phyloP scores from a whole-genome alignment of 2,113 vertebrate species.

The Vanacampus margaritifer region DNA sequence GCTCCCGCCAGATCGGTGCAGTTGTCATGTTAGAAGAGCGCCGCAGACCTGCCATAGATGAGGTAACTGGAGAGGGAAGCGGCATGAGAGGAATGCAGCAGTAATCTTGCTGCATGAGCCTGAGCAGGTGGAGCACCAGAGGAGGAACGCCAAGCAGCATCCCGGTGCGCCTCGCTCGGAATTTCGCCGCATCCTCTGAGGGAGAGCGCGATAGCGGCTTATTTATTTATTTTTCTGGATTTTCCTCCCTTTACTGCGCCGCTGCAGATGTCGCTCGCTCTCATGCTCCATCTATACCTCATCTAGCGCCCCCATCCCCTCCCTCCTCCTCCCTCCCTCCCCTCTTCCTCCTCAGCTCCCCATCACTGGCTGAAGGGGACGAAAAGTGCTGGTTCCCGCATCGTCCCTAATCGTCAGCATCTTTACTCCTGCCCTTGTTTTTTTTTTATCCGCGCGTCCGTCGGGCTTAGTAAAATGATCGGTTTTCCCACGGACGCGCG shows the following conservation, averaged over 20 bases:
- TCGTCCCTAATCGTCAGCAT: slow-evolving; percentile 42
- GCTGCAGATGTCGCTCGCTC: slow-evolving; percentile 69
- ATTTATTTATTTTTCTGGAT: slow-evolving; percentile 73
- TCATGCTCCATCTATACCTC: slow-evolving; percentile 12
- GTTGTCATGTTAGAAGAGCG: slow-evolving; percentile 47
- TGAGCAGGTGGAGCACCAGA: slow-evolving; percentile 58
- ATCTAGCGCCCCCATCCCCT: slow-evolving; percentile 2
- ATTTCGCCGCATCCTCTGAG: slow-evolving; percentile 11
- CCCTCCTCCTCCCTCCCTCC: slow-evolving; percentile 14
- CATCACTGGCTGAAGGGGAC: slow-evolving; percentile 53
- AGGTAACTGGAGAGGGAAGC: slow-evolving; percentile 44
- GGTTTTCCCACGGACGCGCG: slow-evolving; percentile 53
- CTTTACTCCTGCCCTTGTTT: slow-evolving; percentile 21
- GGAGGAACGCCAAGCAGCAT: slow-evolving; percentile 25
- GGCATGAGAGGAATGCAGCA: slow-evolving; percentile 63
- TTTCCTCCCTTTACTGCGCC: slow-evolving; percentile 64
- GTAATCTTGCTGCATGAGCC: slow-evolving; percentile 57
- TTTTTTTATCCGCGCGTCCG: slow-evolving; percentile 27
- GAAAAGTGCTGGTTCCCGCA: slow-evolving; percentile 58
- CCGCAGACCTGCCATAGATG: slow-evolving; percentile 35
- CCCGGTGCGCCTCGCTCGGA: not conserved
- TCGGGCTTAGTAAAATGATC: slow-evolving; percentile 60
- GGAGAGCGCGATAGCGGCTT: slow-evolving; percentile 55
- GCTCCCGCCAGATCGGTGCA: slow-evolving; percentile 25
- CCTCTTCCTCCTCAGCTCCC: slow-evolving; percentile 28